A percentile compares a stretch with the other conserved stretches of the same genome.
Evolutionary conservation across 1,140 invertebrate species (phyloP).

Genomic region (Macrobrachium rosenbergii): DNA sequence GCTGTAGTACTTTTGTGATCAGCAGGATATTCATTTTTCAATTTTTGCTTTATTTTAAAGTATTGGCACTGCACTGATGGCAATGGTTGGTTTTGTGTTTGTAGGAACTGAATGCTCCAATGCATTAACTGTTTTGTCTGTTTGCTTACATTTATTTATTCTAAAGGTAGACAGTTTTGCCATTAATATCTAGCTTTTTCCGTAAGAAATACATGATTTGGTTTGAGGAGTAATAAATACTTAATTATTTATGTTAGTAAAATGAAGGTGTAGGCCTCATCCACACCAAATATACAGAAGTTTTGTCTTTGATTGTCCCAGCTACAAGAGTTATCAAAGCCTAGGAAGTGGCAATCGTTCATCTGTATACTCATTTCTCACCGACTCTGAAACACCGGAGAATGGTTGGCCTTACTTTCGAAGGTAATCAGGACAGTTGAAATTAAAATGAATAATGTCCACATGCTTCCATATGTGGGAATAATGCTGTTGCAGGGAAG

Average conservation of each 20-base stretch:
- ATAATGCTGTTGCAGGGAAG: slow-evolving; percentile 23
- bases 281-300: neutral
- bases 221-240: slow-evolving; percentile 8
- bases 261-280: neutral
- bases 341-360: slow-evolving; percentile 54
- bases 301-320: slow-evolving; percentile 33
- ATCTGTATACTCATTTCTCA: slow-evolving; percentile 56
- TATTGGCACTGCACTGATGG: too few relatives aligned
- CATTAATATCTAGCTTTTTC: too few relatives aligned
- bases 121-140: too few relatives aligned
- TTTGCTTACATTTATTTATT: too few relatives aligned
- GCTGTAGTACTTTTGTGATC: too few relatives aligned
- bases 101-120: too few relatives aligned
- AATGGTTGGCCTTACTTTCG: slow-evolving; percentile 47
- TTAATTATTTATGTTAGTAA: neutral
- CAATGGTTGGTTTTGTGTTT: too few relatives aligned
- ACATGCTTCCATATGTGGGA: slow-evolving; percentile 43
- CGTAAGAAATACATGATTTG: neutral
- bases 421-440: slow-evolving; percentile 42
- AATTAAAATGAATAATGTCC: slow-evolving; percentile 30
- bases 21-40: too few relatives aligned
- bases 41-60: too few relatives aligned
- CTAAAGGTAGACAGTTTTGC: too few relatives aligned
- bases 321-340: slow-evolving; percentile 61
- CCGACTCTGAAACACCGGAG: slow-evolving; percentile 42